Evolutionary conservation across 2,797 vertebrate genomes (phyloP), one percentile per base, ranked within the genome.

Genomic region (Gymnopithys bicolor): DNA sequence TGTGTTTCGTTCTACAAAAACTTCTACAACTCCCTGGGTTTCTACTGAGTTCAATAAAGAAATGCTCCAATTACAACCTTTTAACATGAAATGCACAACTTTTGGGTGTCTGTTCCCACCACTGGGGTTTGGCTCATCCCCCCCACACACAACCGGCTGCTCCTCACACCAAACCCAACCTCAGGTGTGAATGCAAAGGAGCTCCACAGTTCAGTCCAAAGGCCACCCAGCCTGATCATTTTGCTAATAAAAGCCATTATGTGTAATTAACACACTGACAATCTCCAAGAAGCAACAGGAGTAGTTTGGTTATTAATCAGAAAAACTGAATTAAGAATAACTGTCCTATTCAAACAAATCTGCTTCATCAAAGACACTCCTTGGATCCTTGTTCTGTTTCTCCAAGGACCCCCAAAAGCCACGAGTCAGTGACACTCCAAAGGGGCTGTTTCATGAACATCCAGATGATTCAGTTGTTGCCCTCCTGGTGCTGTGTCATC

Each of bases 401-500:
- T 94, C 56, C 15, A 79, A 88, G 77, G 87, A 95, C n/a, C 91
- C 73, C 55, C 63, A 37, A 93, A 95, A 93, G 78, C 82, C 94
- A 95, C 80, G 95, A 64, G 33, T 75, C 80, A 96, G 70, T 37
- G 77, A 91, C 68, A 89, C 28, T 85, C 73, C 66, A 93, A 94
- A 76, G 52, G 85, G 45, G 67, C n/a, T 32, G 55, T 90, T 92
- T 92, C 84, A 91, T 68, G 82, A 64, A 66, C 53, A 64, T 90
- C 81, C 84, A 94, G 89, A 87, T 91, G 90, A 97, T 89, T 96
- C 93, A 95, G 82, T 93, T 88, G 89, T 88, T 94, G 90, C 87
- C 93, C 91, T 94, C 86, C 86, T 81, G 85, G 83, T 81, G 87
- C 88, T 96, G 92, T 97, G 94, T 95, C 96, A 97, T 92, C 82